These are phyloP conservation scores for Pionites leucogaster DNA, from an alignment of 2,113 vertebrate species.

Conservation along the genomic window DNA sequence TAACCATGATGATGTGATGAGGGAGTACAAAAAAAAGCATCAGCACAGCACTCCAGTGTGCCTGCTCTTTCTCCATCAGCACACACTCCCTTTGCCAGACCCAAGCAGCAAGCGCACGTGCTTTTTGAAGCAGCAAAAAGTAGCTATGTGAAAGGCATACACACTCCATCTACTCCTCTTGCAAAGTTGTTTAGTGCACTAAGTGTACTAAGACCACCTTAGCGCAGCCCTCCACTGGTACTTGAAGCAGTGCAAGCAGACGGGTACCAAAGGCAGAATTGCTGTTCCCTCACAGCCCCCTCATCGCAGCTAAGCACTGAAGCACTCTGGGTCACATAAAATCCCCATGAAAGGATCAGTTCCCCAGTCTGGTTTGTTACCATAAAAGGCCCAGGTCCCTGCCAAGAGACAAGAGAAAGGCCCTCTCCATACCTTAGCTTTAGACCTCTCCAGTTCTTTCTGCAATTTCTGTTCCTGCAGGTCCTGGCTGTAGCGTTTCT, in stretches of 20 bases:
- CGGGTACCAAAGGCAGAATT: not conserved
- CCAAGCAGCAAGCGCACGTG: not conserved
- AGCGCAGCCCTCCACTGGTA: not conserved
- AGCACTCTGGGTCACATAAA: not conserved
- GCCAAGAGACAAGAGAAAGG: not conserved
- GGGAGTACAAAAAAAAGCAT: not conserved
- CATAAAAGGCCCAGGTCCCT: not conserved
- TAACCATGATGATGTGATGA: not conserved
- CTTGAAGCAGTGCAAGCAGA: not conserved
- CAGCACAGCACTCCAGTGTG: not conserved
- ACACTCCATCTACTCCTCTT: not conserved
- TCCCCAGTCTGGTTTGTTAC: not conserved
- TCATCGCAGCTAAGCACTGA: not conserved
- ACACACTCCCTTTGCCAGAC: not conserved
- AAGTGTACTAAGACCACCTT: not conserved
- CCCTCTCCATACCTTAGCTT: conserved; percentile 71
- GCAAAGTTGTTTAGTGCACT: not conserved
- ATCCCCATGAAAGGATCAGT: not conserved
- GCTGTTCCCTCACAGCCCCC: not conserved
- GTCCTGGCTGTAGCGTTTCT: conserved; percentile 76
- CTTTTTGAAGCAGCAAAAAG: not conserved
- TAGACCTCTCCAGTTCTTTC: conserved; percentile 78
- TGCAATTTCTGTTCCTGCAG: conserved; percentile 81
- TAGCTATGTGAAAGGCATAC: not conserved
- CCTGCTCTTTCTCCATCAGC: not conserved